These are phyloP conservation scores for Campopleginae sp. DNA, from an alignment of 2,888 invertebrate genomes.

Conservation along the genomic window DNA sequence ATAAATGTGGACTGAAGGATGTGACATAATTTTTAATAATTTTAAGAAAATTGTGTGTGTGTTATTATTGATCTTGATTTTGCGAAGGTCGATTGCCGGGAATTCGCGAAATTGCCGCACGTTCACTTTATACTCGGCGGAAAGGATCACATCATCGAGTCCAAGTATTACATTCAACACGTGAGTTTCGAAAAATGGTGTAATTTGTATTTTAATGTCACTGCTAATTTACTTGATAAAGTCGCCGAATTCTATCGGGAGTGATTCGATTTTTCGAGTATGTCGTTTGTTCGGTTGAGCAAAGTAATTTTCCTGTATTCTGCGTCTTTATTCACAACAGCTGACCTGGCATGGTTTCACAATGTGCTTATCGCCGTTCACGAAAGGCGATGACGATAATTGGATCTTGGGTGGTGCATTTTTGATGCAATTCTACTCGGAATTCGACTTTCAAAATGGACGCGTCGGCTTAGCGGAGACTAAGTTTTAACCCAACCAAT, in stretches of 20 bases:
- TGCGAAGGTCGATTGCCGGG: conserved; percentile 86
- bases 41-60: not conserved
- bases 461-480: conserved; percentile 84
- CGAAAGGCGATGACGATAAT: conserved; percentile 69
- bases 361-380: conserved; percentile 84
- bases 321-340: conserved; percentile 77
- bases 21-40: conserved; percentile 21
- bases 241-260: not conserved
- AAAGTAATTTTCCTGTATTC: not conserved
- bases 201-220: not conserved
- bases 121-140: conserved; percentile 87
- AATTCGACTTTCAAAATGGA: conserved; percentile 83
- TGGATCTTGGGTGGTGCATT: conserved; percentile 85
- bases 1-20: not conserved
- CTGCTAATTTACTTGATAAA: not conserved
- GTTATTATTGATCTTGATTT: not conserved
- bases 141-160: conserved; percentile 86
- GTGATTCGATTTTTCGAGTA: not conserved
- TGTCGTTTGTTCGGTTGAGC: not conserved
- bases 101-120: conserved; percentile 86
- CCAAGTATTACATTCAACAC: conserved; percentile 87
- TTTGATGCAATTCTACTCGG: conserved; percentile 84
- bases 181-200: conserved; percentile 74
- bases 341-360: conserved; percentile 79
- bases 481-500: conserved; percentile 65